Conservation (phyloP, 2,797 vertebrate genomes). For the Hephaestus fuliginosus region DNA sequence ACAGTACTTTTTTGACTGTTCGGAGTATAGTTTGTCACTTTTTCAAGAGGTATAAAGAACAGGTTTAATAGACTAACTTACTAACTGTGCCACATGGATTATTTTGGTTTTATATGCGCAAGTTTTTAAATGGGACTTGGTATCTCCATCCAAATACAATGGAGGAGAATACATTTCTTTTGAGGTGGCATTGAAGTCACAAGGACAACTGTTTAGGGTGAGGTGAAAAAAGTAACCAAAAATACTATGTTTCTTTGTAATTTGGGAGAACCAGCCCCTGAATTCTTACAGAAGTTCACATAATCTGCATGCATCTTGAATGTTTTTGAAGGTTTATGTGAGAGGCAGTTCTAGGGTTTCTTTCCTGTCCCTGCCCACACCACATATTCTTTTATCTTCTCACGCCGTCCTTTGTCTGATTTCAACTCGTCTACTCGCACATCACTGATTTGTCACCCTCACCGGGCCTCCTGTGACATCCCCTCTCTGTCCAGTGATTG, state of each 20-base stretch:
- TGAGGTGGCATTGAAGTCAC: neutral
- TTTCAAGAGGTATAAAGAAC: too few species aligned
- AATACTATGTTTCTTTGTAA: neutral
- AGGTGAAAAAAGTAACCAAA: neutral
- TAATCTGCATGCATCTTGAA: neutral
- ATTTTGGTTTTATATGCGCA: neutral
- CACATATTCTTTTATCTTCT: neutral
- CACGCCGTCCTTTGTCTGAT: neutral
- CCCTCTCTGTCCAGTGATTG: slow-evolving; percentile 34
- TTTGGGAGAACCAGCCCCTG: neutral
- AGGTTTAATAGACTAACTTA: neutral
- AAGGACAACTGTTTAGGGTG: neutral
- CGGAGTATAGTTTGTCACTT: too few species aligned
- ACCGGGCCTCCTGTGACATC: slow-evolving; percentile 13
- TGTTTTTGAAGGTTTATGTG: neutral
- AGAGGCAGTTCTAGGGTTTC: neutral
- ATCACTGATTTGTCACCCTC: neutral
- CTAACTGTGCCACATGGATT: neutral
- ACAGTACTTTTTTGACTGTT: neutral
- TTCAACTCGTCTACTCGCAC: neutral
- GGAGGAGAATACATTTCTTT: neutral
- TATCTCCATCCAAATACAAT: neutral
- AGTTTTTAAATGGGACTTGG: neutral
- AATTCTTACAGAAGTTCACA: neutral
- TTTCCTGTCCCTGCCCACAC: neutral